Evolutionary conservation across 2,113 vertebrate species (phyloP).

Genomic region (Bujurquina vittata): DNA sequence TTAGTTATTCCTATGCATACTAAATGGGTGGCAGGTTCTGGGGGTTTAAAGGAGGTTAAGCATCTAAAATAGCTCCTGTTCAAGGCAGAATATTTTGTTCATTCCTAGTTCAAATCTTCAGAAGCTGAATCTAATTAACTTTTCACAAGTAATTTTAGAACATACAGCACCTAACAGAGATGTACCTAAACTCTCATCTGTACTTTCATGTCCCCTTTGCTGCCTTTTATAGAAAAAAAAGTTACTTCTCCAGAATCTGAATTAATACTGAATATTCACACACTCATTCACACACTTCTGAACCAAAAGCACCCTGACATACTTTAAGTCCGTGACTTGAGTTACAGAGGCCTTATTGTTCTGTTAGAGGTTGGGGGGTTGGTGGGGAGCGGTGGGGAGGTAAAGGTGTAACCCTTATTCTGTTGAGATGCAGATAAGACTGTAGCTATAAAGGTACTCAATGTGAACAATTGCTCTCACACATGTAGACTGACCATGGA

Average conservation of each 20-base stretch:
- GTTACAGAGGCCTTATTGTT: slow-evolving; percentile 42
- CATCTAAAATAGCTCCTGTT: not conserved
- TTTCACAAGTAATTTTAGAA: slow-evolving; percentile 40
- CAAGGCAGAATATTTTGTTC: slow-evolving; percentile 29
- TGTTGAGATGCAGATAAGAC: slow-evolving; percentile 76
- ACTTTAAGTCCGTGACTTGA: slow-evolving; percentile 18
- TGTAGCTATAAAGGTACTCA: slow-evolving; percentile 70
- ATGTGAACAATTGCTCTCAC: slow-evolving; percentile 77
- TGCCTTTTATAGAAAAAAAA: not conserved
- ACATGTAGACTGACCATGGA: slow-evolving; percentile 75
- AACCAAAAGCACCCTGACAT: slow-evolving; percentile 19
- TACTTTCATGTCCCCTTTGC: not conserved
- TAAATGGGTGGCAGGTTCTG: not conserved
- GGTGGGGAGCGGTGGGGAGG: slow-evolving; percentile 40
- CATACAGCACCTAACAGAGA: not conserved
- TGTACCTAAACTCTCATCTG: not conserved
- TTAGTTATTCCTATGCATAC: not conserved
- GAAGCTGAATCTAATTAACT: slow-evolving; percentile 45
- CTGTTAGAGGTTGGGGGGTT: slow-evolving; percentile 49
- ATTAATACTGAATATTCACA: not conserved
- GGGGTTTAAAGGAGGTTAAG: slow-evolving; percentile 27
- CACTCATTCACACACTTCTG: not conserved
- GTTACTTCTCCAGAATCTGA: not conserved
- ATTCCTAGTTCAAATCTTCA: slow-evolving; percentile 20
- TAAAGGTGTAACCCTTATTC: slow-evolving; percentile 62